Base-by-base conservation (phyloP, 2,888 invertebrate species). In the Amiota communis region DNA sequence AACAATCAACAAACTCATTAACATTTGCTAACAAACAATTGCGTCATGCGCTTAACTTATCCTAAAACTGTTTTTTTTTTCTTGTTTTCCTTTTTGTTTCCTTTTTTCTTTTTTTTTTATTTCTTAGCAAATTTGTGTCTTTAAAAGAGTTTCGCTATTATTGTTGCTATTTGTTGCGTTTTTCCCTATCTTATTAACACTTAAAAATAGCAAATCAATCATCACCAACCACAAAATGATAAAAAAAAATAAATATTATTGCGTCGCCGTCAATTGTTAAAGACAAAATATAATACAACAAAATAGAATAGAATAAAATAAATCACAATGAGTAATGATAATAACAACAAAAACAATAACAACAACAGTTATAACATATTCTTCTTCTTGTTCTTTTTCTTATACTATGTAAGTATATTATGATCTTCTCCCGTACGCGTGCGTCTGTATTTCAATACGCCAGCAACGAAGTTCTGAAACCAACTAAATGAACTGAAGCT, bases 401-500 rank as follows among this genome's bases (percentile, higher is more conserved):
- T 36, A 2, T 36, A 4, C 2, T 36, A 36, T 36, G 71, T 23
- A n/a, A 23, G 23, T 23, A 23, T 36, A 6, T 36, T 2, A 36
- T 36, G 4, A 6, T 36, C 36, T 36, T 36, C 36, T 36, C 67
- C 69, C 23, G 84, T 83, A 80, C 78, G 69, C 77, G 59, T 20
- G 17, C 17, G 59, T 20, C 59, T 59, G 4, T 59, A 10, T 15
- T 59, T 59, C 85, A 84, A 84, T 83, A 80, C 78, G 68, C 76
- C 86, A 86, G 78, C 81, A 79, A 83, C 83, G 83, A 86, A 86
- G 86, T 83, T 83, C 83, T 83, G 80, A 83, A 77, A 86, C 75
- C 83, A 81, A 83, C 83, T 83, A 83, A 77, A 86, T 75, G 82
- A 81, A 83, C 83, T 83, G 83, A 83, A 84, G 86, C 85, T 84